Conservation (phyloP, 92 coral and sea anemone genomes). For the Meandrina meandrites region DNA sequence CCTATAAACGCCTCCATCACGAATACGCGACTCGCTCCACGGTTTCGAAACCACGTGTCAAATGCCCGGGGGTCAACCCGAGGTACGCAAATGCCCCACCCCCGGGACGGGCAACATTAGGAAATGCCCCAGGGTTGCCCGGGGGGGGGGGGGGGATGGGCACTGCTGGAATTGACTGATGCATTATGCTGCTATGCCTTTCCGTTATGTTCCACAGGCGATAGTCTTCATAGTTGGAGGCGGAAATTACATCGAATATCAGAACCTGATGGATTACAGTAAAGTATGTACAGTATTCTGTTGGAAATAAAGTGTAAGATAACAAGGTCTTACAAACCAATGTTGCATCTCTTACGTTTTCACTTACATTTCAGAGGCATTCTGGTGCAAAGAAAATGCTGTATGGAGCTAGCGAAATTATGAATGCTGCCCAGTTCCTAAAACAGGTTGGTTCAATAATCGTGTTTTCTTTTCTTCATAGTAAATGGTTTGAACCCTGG, state of each 20-base stretch:
- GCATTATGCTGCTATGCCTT: neutral
- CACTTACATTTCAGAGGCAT: conserved; percentile 69
- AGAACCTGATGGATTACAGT: conserved; percentile 91
- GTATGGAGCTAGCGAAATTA: conserved; percentile 95
- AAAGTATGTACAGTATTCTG: conserved; percentile 68
- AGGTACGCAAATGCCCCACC: no score
- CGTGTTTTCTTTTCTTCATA: neutral
- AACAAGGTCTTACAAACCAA: neutral
- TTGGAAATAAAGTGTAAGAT: neutral
- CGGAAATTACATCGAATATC: conserved; percentile 96
- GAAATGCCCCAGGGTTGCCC: no score
- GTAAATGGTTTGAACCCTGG: no score
- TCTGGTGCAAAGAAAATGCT: conserved; percentile 87
- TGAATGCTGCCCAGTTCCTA: conserved; percentile 92
- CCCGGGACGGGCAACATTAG: no score
- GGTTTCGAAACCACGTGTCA: no score
- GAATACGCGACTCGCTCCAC: no score
- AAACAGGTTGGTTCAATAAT: conserved; percentile 72
- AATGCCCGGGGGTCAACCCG: no score
- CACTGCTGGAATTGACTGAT: no score
- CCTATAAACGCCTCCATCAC: no score
- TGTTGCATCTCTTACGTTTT: neutral
- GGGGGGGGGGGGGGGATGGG: no score
- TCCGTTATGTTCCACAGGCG: conserved; percentile 61
- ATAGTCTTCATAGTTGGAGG: conserved; percentile 96